phyloP scores from a whole-genome alignment of 1,140 invertebrate species.

The Acromyrmex charruanus region DNA sequence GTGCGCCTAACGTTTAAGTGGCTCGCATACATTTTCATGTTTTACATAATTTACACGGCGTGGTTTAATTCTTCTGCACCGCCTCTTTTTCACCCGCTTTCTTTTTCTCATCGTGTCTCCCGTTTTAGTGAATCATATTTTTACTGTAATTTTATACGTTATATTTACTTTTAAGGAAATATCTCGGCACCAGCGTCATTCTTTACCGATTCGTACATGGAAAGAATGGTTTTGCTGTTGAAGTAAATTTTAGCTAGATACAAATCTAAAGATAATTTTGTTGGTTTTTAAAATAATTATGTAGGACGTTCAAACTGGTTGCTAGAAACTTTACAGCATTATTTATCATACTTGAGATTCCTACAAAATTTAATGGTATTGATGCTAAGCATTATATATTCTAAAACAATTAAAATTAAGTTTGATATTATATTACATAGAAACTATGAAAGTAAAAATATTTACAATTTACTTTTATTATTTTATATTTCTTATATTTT shows the following conservation, averaged over 20 bases:
- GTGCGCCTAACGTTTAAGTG: conserved; percentile 21
- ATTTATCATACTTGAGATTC: too few species aligned
- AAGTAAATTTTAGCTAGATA: neutral
- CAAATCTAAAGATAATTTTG: too few species aligned
- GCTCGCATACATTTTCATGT: conserved; percentile 17
- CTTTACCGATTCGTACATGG: neutral
- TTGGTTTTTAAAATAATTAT: too few species aligned
- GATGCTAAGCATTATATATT: neutral
- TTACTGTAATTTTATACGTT: neutral
- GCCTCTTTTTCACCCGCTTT: neutral
- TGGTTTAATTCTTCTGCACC: neutral
- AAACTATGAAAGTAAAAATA: neutral
- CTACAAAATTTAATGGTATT: too few species aligned
- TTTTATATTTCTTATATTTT: too few species aligned
- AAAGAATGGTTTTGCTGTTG: too few species aligned
- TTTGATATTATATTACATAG: neutral
- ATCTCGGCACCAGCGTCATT: neutral
- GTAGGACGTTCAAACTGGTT: too few species aligned
- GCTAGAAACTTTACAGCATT: too few species aligned
- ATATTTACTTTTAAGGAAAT: neutral
- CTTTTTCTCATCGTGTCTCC: neutral
- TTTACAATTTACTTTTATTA: neutral
- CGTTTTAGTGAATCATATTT: neutral
- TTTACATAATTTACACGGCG: conserved; percentile 32
- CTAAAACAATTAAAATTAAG: neutral